These are phyloP conservation scores for Plestiodon gilberti DNA, from an alignment of 2,113 vertebrate genomes.

Conservation along the genomic window DNA sequence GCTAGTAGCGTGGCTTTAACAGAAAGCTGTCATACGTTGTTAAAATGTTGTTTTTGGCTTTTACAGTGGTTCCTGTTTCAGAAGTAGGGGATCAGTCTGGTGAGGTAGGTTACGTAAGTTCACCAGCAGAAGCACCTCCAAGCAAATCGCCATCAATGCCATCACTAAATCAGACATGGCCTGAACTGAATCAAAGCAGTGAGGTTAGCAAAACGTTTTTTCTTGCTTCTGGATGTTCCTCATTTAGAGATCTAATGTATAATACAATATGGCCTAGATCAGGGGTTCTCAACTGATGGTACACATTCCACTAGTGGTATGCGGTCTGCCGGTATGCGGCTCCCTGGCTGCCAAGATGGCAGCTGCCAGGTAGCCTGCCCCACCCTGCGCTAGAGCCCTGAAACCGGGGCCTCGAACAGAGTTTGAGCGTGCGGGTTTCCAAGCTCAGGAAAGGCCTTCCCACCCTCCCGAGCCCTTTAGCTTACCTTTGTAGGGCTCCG, in stretches of 20 bases:
- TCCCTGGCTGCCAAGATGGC: no score
- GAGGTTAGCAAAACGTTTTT: conserved; percentile 84
- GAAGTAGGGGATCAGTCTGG: conserved; percentile 83
- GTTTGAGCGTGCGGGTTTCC: no score
- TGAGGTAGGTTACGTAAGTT: conserved; percentile 91
- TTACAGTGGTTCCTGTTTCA: conserved; percentile 72
- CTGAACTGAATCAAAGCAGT: conserved; percentile 96
- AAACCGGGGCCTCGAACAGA: no score
- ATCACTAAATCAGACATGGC: conserved; percentile 98
- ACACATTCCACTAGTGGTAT: no score
- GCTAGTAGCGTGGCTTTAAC: neutral
- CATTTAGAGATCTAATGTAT: neutral
- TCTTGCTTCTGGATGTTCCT: neutral
- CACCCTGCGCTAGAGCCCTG: no score
- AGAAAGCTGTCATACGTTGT: neutral
- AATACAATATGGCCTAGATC: neutral
- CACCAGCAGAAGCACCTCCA: conserved; percentile 94
- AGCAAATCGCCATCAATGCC: conserved; percentile 99
- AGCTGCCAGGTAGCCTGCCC: no score
- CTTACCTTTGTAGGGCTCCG: no score
- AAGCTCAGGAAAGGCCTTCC: no score
- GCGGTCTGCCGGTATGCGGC: no score
- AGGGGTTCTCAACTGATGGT: no score
- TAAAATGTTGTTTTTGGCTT: conserved; percentile 34
- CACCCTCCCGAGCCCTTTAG: no score